Conservation (phyloP, 2,888 invertebrate species). For the Pristionchus exspectatus region DNA sequence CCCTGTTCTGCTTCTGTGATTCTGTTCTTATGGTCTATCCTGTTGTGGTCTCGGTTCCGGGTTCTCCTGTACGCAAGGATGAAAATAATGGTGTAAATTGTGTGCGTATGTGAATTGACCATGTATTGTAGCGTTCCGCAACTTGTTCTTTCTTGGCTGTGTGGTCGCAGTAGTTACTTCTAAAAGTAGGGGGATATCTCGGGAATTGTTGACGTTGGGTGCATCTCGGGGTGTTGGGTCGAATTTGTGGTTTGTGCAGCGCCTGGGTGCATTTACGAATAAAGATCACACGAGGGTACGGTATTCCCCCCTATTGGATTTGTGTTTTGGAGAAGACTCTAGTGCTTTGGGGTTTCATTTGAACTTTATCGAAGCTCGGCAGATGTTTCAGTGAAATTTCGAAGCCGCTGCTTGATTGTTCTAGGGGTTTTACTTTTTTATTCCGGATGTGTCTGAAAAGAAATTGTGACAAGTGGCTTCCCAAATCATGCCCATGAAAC, state of each 20-base stretch:
- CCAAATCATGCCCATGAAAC: not conserved
- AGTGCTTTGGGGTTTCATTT: not conserved
- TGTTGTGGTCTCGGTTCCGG: too few relatives aligned
- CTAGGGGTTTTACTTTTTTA: not conserved
- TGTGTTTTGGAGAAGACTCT: not conserved
- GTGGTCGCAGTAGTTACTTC: not conserved
- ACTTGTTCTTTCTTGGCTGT: not conserved
- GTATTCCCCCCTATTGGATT: not conserved
- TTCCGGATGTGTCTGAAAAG: not conserved
- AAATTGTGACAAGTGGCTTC: not conserved
- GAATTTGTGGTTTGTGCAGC: not conserved
- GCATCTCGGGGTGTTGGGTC: not conserved
- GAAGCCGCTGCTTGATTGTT: not conserved
- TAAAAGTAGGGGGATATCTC: not conserved
- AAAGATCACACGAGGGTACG: not conserved
- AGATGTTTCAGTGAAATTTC: slow-evolving; percentile 1
- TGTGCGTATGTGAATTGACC: not conserved
- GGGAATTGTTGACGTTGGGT: slow-evolving; percentile 10
- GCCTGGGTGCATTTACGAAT: not conserved
- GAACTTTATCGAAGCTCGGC: not conserved
- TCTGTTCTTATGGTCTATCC: too few relatives aligned
- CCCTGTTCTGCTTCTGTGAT: too few relatives aligned
- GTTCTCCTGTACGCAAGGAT: too few relatives aligned
- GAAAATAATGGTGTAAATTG: too few relatives aligned
- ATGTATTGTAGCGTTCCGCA: not conserved